Base-by-base conservation (phyloP, 1,140 invertebrate species). In the Heliconius hermathena region DNA sequence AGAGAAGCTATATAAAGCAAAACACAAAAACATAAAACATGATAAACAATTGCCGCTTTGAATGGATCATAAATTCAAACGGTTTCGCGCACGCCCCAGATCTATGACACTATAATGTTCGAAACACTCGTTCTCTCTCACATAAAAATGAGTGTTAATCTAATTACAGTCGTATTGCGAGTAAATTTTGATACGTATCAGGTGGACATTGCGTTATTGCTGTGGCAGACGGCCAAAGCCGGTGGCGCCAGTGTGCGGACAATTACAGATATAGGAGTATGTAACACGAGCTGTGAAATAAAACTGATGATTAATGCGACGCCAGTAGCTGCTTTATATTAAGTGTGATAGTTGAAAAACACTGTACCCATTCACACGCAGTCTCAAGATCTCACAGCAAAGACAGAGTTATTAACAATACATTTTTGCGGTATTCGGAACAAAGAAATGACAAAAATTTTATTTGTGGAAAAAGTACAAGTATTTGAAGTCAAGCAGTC, bases 141-240 rank as follows among this genome's bases (percentile, higher is more conserved):
- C 74, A 70, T 76, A 70, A 76, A 76, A 76, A 71, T 76, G 60
- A 76, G 57, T 70, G 74, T 71, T 76, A 76, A 76, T 76, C 66
- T 76, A 46, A 76, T 76, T 76, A 46, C 38, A 49, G 16, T 46
- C 33, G 33, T 49, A 73, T 74, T 16, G 78, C 41, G 77, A n/a
- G 72, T 74, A 78, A 79, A 74, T 79, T 57, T 57, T 74, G 49
- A 70, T 70, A 54, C 66, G 73, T 76, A 82, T 82, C 79, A 81
- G 74, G 79, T 78, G 82, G 79, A 85, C 81, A 84, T 78, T 76
- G 71, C 82, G 66, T 76, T 84, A 85, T 85, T 86, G 84, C 84
- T 85, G 84, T 91, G 91, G 91, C 91, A 90, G 83, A 78, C 83
- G 71, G 89, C 91, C 90, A 92, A 89, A 83, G 85, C 85, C 74